Evolutionary conservation across 2,888 invertebrate genomes (phyloP).

Genomic region (Ophion ellenae): DNA sequence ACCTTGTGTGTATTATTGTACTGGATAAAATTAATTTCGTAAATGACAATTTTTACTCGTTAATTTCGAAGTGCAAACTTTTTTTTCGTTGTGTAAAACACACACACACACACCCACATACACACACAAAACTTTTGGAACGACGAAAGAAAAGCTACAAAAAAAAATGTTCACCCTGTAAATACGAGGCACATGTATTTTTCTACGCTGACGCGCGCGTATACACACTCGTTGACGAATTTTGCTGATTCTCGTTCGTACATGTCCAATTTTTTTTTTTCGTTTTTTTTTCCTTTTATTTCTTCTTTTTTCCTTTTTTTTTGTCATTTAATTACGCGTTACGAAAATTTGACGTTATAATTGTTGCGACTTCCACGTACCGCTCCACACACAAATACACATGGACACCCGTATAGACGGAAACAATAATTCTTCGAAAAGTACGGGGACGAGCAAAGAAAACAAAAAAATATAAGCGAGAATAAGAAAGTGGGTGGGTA

Average conservation of each 20-base stretch:
- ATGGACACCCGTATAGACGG: too few species aligned
- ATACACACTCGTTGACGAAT: conserved; percentile 64
- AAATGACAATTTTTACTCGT: too few species aligned
- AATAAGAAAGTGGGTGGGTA: too few species aligned
- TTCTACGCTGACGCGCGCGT: conserved; percentile 75
- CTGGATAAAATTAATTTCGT: too few species aligned
- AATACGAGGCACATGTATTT: conserved; percentile 76
- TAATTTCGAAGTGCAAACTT: too few species aligned
- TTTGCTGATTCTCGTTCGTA: conserved; percentile 64
- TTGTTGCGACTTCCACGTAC: too few species aligned
- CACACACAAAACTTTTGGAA: conserved; percentile 43
- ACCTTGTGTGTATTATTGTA: too few species aligned
- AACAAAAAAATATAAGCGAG: too few species aligned
- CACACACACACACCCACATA: conserved; percentile 27
- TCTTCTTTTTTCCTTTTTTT: not conserved
- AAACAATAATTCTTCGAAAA: too few species aligned
- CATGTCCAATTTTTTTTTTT: conserved; percentile 12
- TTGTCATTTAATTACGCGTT: not conserved
- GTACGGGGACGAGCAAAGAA: too few species aligned
- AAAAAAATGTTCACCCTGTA: conserved; percentile 72
- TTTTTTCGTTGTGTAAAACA: too few species aligned
- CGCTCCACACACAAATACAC: too few species aligned
- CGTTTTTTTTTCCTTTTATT: not conserved
- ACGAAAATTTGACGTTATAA: not conserved
- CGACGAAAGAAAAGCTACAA: conserved; percentile 40